phyloP scores from a whole-genome alignment of 2,797 vertebrate species.

The Neosilurus mollespiculum region DNA sequence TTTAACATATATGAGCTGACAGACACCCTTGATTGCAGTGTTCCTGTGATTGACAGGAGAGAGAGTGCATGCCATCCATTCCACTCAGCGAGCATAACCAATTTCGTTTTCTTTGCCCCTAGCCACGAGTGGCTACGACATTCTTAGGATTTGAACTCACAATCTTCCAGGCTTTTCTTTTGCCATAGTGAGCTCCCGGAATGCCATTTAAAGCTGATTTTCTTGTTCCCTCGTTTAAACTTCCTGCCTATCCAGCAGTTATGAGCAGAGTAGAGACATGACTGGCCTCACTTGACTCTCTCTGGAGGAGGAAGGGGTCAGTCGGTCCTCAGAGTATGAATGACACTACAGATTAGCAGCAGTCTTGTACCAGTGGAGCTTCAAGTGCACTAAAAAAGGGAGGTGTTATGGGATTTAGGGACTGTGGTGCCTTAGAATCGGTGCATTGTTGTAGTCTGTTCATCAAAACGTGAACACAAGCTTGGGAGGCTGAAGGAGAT shows the following conservation, averaged over 20 bases:
- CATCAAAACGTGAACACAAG: slow-evolving; percentile 65
- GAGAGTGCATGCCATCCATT: not conserved
- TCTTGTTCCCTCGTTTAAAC: not conserved
- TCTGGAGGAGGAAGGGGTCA: slow-evolving; percentile 6
- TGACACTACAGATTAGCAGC: slow-evolving; percentile 44
- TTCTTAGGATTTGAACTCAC: not conserved
- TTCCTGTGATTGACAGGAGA: not conserved
- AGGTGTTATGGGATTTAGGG: slow-evolving; percentile 62
- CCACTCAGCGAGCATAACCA: not conserved
- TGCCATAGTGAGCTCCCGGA: not conserved
- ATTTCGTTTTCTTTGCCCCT: not conserved
- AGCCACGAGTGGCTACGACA: too few species aligned
- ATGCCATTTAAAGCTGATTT: not conserved
- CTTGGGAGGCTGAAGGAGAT: slow-evolving; percentile 52
- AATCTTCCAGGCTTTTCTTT: not conserved
- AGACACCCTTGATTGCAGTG: not conserved
- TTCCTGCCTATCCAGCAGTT: not conserved
- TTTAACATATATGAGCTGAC: not conserved
- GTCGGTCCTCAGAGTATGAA: slow-evolving; percentile 20
- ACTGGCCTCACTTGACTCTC: slow-evolving; percentile 15
- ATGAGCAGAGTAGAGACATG: not conserved
- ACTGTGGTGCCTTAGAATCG: slow-evolving; percentile 60
- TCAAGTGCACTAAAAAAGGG: slow-evolving; percentile 63
- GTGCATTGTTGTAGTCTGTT: slow-evolving; percentile 65
- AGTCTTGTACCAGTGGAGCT: slow-evolving; percentile 46